A percentile compares a stretch with the other conserved stretches of the same genome.
Conservation (phyloP, 1,140 invertebrate genomes). For the Halesus radiatus region DNA sequence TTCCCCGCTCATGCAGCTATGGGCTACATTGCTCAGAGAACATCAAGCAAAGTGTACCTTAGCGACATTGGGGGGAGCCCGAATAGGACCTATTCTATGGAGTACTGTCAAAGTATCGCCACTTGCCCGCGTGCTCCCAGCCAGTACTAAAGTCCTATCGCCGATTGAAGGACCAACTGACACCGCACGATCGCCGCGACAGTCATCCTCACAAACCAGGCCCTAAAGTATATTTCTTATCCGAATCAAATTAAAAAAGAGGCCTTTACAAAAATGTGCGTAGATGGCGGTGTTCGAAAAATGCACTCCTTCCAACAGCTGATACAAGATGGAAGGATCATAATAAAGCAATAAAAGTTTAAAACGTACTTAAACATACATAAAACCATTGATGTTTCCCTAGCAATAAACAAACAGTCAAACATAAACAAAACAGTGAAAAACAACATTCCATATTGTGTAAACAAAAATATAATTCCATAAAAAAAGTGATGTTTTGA, state of each 20-base stretch:
- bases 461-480: neutral
- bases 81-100: constrained; percentile 36
- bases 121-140: constrained; percentile 48
- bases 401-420: too few species aligned
- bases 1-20: constrained; percentile 21
- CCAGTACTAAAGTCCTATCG: constrained; percentile 42
- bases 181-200: constrained; percentile 14
- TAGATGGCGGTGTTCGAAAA: constrained; percentile 5
- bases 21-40: constrained; percentile 5
- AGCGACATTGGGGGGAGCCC: constrained; percentile 33
- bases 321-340: constrained; percentile 26
- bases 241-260: neutral
- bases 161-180: constrained; percentile 8
- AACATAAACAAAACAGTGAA: neutral
- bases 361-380: too few species aligned
- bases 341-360: neutral
- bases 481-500: neutral
- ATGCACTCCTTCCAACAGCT: constrained; percentile 12
- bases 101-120: constrained; percentile 41
- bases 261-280: neutral
- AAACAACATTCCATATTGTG: constrained; percentile 28
- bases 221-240: neutral
- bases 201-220: neutral
- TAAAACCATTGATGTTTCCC: too few species aligned
- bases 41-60: constrained; percentile 22